Conservation (phyloP, 2,888 invertebrate species). For the Craniophora ligustri region DNA sequence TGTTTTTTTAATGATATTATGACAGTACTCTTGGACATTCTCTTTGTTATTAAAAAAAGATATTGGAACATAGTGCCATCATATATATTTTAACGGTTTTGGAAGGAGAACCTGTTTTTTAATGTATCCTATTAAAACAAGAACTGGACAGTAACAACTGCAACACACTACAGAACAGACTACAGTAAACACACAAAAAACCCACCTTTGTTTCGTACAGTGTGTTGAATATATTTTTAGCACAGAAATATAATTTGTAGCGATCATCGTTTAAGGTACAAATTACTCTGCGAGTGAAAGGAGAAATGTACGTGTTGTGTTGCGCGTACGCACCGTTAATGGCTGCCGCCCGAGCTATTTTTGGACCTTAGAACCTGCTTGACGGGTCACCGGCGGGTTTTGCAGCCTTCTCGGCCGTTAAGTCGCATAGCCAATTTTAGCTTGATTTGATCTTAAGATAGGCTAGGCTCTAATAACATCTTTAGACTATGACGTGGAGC, state of each 20-base stretch:
- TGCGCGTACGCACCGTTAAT: conserved; percentile 76
- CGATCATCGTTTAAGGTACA: conserved; percentile 61
- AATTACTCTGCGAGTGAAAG: conserved; percentile 73
- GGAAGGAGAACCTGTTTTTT: too few relatives aligned
- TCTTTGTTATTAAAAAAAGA: too few relatives aligned
- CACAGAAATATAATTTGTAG: conserved; percentile 53
- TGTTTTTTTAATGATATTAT: too few relatives aligned
- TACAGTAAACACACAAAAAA: background rate
- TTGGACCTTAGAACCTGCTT: conserved; percentile 74
- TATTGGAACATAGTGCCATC: too few relatives aligned
- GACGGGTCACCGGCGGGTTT: conserved; percentile 62
- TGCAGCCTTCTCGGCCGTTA: conserved; percentile 62
- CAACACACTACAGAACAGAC: background rate
- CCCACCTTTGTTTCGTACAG: background rate
- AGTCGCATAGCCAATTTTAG: conserved; percentile 62
- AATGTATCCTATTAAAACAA: too few relatives aligned
- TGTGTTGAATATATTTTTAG: conserved; percentile 3
- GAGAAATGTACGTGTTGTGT: conserved; percentile 77
- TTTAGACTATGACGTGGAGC: conserved; percentile 10
- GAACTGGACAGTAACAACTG: background rate
- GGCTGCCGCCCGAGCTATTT: conserved; percentile 71
- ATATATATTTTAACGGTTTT: too few relatives aligned
- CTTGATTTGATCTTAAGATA: conserved; percentile 46
- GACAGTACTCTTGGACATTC: too few relatives aligned
- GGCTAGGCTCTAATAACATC: conserved; percentile 16